A percentile compares a stretch with the other conserved stretches of the same genome.
Evolutionary conservation across 2,888 invertebrate genomes (phyloP).

Genomic region (Tetranychus piercei): DNA sequence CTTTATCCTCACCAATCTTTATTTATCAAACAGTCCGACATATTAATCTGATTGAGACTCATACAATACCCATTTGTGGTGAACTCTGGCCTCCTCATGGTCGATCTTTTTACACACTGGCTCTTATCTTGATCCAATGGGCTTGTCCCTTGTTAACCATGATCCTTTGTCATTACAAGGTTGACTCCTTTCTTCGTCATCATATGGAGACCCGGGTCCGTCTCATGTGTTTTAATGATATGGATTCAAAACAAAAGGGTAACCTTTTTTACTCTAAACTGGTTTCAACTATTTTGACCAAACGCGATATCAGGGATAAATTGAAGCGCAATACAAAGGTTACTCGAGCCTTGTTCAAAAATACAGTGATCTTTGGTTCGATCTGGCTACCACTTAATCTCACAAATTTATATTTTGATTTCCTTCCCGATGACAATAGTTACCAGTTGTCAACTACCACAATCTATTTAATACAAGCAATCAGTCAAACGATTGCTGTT

Average conservation of each 20-base stretch:
- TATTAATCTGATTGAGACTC: background rate
- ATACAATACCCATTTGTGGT: background rate
- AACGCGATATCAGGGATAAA: background rate
- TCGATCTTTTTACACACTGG: background rate
- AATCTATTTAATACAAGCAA: background rate
- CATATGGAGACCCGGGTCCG: background rate
- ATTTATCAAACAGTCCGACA: background rate
- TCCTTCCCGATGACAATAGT: background rate
- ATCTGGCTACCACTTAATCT: background rate
- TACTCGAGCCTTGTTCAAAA: background rate
- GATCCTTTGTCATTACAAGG: background rate
- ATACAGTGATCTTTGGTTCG: background rate
- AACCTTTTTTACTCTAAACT: background rate
- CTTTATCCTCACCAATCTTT: background rate
- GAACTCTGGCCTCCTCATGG: background rate
- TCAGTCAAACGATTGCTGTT: background rate
- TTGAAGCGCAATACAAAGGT: background rate
- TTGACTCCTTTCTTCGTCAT: background rate
- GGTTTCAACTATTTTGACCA: background rate
- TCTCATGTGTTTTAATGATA: background rate
- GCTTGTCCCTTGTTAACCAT: background rate
- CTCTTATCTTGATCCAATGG: background rate
- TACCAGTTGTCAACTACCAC: background rate
- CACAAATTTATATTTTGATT: background rate
- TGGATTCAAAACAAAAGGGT: background rate